Evolutionary conservation across 1,140 invertebrate genomes (phyloP).

Genomic region (Drosophila seguyi): DNA sequence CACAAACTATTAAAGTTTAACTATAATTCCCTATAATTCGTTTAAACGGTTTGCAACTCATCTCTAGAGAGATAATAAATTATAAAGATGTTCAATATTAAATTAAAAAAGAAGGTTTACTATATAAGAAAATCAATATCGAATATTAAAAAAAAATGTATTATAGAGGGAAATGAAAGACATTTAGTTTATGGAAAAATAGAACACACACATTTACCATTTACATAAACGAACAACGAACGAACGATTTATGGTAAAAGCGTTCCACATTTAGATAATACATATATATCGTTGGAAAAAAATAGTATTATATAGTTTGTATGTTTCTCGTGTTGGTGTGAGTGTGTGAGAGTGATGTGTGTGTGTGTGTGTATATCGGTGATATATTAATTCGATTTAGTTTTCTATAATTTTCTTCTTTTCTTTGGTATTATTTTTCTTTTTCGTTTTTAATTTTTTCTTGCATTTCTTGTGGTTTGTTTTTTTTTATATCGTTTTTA

Average conservation of each 20-base stretch:
- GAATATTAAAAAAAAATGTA: neutral
- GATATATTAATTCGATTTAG: conserved; percentile 64
- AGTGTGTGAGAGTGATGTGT: conserved; percentile 34
- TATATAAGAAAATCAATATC: conserved; percentile 3
- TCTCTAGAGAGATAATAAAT: neutral
- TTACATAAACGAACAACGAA: conserved; percentile 84
- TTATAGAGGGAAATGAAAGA: conserved; percentile 49
- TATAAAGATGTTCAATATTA: neutral
- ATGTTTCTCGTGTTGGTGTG: conserved; percentile 41
- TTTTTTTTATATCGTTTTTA: conserved; percentile 31
- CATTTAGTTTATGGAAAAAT: conserved; percentile 78
- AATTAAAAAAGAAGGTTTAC: neutral
- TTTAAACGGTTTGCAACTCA: neutral
- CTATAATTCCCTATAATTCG: neutral
- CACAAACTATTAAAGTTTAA: neutral
- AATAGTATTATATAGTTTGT: conserved; percentile 52
- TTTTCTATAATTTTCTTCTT: conserved; percentile 33
- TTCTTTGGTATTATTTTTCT: conserved; percentile 21
- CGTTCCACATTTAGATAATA: conserved; percentile 85
- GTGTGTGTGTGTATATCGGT: conserved; percentile 51
- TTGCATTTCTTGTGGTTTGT: conserved; percentile 46
- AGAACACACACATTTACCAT: conserved; percentile 83
- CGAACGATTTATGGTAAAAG: conserved; percentile 85
- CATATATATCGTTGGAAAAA: conserved; percentile 77
- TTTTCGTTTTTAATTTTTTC: conserved; percentile 34